These are phyloP conservation scores for Psittacula derbiana DNA, from an alignment of 2,797 vertebrate species.

Conservation along the genomic window DNA sequence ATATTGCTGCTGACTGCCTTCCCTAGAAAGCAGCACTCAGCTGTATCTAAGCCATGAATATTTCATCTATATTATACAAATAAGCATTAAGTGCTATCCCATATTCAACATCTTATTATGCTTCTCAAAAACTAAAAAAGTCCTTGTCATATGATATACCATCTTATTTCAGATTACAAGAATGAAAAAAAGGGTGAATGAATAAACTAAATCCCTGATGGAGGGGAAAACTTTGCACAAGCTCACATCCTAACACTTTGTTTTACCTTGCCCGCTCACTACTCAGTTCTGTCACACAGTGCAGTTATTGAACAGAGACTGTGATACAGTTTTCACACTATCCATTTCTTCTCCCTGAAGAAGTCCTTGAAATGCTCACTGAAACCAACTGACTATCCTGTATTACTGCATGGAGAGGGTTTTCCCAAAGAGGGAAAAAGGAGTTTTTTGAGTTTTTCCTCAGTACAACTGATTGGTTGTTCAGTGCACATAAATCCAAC, in stretches of 20 bases:
- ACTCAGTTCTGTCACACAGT: rapidly evolving
- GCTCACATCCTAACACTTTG: not conserved
- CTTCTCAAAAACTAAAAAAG: not conserved
- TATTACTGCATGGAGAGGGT: not conserved
- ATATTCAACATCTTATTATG: not conserved
- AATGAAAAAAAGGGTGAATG: not conserved
- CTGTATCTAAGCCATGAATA: not conserved
- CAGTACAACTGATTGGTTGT: not conserved
- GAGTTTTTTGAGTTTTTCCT: not conserved
- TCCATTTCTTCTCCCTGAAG: not conserved
- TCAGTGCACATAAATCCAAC: not conserved
- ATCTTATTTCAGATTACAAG: not conserved
- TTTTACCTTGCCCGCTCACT: not conserved
- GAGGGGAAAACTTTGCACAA: not conserved
- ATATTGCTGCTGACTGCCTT: not conserved
- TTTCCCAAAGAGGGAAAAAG: not conserved
- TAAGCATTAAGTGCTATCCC: not conserved
- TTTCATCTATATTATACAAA: not conserved
- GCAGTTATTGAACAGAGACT: not conserved
- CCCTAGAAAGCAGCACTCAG: not conserved
- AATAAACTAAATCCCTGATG: not conserved
- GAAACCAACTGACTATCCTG: not conserved
- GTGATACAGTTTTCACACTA: not conserved
- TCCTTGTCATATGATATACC: no score
- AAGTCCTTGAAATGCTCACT: not conserved